phyloP scores from a whole-genome alignment of 2,888 invertebrate species.

The Napeogenes inachia region DNA sequence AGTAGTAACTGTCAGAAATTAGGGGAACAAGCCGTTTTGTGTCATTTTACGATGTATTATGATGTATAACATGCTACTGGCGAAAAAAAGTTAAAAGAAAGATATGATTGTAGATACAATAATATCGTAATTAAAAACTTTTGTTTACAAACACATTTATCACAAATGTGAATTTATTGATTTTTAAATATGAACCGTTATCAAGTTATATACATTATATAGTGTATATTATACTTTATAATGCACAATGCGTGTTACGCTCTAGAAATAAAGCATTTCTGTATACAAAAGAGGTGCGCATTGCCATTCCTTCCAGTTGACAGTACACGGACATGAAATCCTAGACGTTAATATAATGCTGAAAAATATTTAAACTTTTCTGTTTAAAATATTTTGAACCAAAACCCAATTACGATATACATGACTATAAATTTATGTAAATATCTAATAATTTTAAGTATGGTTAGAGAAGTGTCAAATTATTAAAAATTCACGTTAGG shows the following conservation, averaged over 20 bases:
- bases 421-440: no score
- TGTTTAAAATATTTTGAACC: no score
- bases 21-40: constrained; percentile 59
- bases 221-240: no score
- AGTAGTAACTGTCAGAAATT: constrained; percentile 65
- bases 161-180: not conserved
- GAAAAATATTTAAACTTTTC: no score
- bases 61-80: constrained; percentile 46
- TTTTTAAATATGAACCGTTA: not conserved
- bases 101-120: constrained; percentile 5
- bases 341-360: no score
- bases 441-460: no score
- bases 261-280: constrained; percentile 43
- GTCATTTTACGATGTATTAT: constrained; percentile 56
- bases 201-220: not conserved
- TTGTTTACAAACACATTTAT: not conserved
- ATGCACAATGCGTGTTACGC: constrained; percentile 32
- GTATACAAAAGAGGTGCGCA: constrained; percentile 10
- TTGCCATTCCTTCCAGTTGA: no score
- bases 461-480: no score
- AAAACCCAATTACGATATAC: no score
- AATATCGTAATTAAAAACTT: not conserved
- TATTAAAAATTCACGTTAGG: no score
- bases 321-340: no score
- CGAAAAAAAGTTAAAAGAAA: not conserved